Conservation (phyloP, 2,888 invertebrate species). For the Ophion costatus region DNA sequence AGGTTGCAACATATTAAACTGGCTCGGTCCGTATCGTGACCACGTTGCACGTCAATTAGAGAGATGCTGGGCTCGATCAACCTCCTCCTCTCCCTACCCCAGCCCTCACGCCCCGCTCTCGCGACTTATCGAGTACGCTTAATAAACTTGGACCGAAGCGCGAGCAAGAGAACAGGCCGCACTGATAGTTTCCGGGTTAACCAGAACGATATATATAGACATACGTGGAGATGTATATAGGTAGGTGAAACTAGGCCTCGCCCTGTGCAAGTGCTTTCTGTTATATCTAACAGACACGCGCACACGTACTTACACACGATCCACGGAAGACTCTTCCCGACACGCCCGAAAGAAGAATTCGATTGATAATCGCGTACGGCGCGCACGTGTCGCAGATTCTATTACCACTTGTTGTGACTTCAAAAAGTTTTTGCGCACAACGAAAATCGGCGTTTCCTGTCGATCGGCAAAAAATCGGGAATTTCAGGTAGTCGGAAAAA, state of each 20-base stretch:
- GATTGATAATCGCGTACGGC: conserved; percentile 3
- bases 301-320: neutral
- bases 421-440: neutral
- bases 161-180: conserved; percentile 51
- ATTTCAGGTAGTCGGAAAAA: no score
- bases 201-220: conserved; percentile 31
- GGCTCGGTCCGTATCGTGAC: conserved; percentile 44
- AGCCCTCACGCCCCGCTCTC: conserved; percentile 12
- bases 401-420: neutral
- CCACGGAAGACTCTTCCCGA: conserved; percentile 22
- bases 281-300: conserved; percentile 27
- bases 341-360: conserved; percentile 44
- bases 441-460: no score
- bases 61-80: conserved; percentile 56
- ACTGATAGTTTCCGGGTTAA: conserved; percentile 64
- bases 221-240: neutral
- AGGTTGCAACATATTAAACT: conserved; percentile 61
- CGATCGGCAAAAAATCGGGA: no score
- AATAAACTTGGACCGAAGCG: conserved; percentile 65
- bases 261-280: conserved; percentile 46
- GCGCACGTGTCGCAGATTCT: no score
- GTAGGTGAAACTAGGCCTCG: conserved; percentile 60
- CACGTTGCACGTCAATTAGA: conserved; percentile 65
- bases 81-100: conserved; percentile 6
- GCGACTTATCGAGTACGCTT: conserved; percentile 65